Conservation (phyloP, 1,140 invertebrate genomes). For the Phymorhynchus buccinoides region DNA sequence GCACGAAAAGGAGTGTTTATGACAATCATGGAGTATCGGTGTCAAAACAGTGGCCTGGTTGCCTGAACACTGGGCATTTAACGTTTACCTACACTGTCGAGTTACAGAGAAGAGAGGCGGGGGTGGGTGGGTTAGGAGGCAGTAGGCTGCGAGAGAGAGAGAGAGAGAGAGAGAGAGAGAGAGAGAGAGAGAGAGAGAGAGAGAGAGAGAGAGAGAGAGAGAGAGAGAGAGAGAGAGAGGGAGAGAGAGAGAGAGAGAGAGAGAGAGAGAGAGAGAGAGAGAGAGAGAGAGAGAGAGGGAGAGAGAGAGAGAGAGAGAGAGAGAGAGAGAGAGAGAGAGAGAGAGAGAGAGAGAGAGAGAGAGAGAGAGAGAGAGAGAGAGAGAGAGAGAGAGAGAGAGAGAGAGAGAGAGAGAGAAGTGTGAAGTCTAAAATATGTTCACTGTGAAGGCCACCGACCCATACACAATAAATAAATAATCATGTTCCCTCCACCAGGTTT, state of each 20-base stretch:
- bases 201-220: neutral
- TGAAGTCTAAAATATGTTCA: too few relatives aligned
- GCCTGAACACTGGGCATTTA: too few relatives aligned
- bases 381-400: slow-evolving; percentile 19
- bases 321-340: slow-evolving; percentile 26
- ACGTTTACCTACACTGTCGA: too few relatives aligned
- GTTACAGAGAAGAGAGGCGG: too few relatives aligned
- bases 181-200: neutral
- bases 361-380: slow-evolving; percentile 7
- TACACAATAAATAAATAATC: too few relatives aligned
- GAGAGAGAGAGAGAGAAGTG: neutral
- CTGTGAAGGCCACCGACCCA: too few relatives aligned
- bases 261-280: too few relatives aligned
- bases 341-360: slow-evolving; percentile 20
- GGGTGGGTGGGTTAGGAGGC: too few relatives aligned
- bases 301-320: slow-evolving; percentile 9
- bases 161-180: neutral
- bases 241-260: neutral
- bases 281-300: neutral
- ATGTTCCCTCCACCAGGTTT: too few relatives aligned
- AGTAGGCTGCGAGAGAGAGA: neutral
- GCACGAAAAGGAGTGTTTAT: too few relatives aligned
- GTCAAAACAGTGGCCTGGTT: too few relatives aligned
- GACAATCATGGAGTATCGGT: too few relatives aligned
- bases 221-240: neutral